phyloP scores from a whole-genome alignment of 2,888 invertebrate genomes.

The Microdon myrmicae region DNA sequence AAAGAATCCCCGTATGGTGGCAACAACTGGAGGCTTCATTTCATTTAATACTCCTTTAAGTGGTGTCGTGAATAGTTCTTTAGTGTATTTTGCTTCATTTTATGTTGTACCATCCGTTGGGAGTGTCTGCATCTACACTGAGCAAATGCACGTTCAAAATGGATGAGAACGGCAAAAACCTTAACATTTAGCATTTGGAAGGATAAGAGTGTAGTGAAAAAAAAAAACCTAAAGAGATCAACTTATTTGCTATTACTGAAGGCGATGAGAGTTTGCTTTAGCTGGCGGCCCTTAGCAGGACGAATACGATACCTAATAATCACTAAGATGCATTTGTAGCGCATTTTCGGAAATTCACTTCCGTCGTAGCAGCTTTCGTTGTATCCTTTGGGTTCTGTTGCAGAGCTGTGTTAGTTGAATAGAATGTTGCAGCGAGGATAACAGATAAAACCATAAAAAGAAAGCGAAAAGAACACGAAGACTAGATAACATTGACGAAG shows the following conservation, averaged over 20 bases:
- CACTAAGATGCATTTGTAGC: slow-evolving; percentile 46
- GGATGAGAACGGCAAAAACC: neutral
- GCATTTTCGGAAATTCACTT: slow-evolving; percentile 44
- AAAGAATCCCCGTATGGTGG: slow-evolving; percentile 26
- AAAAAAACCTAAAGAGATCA: slow-evolving; percentile 1
- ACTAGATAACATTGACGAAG: slow-evolving; percentile 43
- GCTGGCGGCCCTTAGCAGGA: slow-evolving; percentile 8
- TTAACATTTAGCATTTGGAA: slow-evolving; percentile 1
- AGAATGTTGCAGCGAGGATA: slow-evolving; percentile 48
- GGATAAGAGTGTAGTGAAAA: neutral
- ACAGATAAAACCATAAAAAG: slow-evolving; percentile 52
- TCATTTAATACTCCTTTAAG: slow-evolving; percentile 48
- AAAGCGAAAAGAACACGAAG: no score
- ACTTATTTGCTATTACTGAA: slow-evolving; percentile 29
- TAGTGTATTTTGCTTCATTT: neutral
- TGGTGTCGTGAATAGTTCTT: slow-evolving; percentile 34
- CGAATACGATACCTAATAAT: slow-evolving; percentile 32
- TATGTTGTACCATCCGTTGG: slow-evolving; percentile 4
- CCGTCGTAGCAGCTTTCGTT: slow-evolving; percentile 14
- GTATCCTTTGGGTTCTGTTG: slow-evolving; percentile 3
- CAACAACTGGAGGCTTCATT: slow-evolving; percentile 41
- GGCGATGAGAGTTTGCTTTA: slow-evolving; percentile 32
- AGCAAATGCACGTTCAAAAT: neutral
- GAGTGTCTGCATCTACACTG: no score
- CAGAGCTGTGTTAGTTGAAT: slow-evolving; percentile 39